phyloP scores from a whole-genome alignment of 2,888 invertebrate species.

The Athrips mouffetella region DNA sequence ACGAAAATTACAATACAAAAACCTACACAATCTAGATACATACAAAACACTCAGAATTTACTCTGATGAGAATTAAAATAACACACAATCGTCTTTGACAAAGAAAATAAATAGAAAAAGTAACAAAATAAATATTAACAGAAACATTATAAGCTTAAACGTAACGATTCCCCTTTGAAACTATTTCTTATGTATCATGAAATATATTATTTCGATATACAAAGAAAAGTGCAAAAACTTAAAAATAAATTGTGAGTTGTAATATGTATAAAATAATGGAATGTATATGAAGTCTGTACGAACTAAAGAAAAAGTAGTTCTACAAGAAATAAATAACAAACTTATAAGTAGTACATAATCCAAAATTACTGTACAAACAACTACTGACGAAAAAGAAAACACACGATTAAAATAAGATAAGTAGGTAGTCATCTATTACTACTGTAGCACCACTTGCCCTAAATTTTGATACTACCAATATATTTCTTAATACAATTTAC shows the following conservation, averaged over 20 bases:
- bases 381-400: conserved; percentile 8
- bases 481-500: neutral
- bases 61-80: conserved; percentile 29
- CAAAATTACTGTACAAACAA: conserved; percentile 20
- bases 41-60: conserved; percentile 12
- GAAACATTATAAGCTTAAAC: conserved; percentile 70
- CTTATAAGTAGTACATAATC: conserved; percentile 24
- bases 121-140: conserved; percentile 73
- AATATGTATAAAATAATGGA: conserved; percentile 37
- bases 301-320: conserved; percentile 16
- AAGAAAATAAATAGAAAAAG: conserved; percentile 55
- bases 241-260: conserved; percentile 19
- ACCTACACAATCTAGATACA: conserved; percentile 1
- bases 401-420: conserved; percentile 17
- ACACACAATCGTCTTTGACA: conserved; percentile 57
- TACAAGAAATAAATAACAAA: conserved; percentile 34
- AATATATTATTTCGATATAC: conserved; percentile 10
- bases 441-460: conserved; percentile 41
- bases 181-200: conserved; percentile 6
- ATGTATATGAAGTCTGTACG: conserved; percentile 39
- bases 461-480: conserved; percentile 25
- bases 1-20: conserved; percentile 44
- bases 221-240: conserved; percentile 16
- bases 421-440: conserved; percentile 30
- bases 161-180: conserved; percentile 73